Evolutionary conservation across 2,113 vertebrate genomes (phyloP), one percentile per base, ranked within the genome.

Genomic region (Camelus dromedarius): DNA sequence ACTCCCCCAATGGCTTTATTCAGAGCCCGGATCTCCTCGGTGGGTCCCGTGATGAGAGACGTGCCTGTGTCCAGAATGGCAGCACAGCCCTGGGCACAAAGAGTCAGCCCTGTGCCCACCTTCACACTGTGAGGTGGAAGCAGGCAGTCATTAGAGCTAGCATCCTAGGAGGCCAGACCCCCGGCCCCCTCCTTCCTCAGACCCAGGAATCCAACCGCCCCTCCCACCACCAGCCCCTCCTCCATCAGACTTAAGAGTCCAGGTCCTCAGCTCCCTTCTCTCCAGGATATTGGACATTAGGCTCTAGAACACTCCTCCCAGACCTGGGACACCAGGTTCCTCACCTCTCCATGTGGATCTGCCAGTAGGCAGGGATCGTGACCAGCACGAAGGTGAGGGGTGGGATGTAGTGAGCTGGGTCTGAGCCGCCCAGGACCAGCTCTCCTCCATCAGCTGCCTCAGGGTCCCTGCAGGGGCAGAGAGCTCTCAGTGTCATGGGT

Each of bases 11-110:
- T 98, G 88, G 98, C 98, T 89, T 93, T 98, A 18, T 99, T 98
- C 86, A 99, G 98, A 0, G 98, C 99, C 46, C 72, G 28, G 82
- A 99, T 97, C 97, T 99, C 99, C 67, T 97, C 95, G 0, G 30
- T 50, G 0, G 99, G 99, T 10, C 99, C 99, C 0, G 97, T 97
- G 48, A 99, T 99, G 42, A 99, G 92, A 11, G 99, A 99, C 0
- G 99, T 99, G 50, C 99, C 99, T 0, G 99, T 99, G 97, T 99
- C 99, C 32, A 99, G 97, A 20, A 99, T 99, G 19, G 98, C 99
- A 96, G 99, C 98, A 97, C 99, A 99, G 92, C 99, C 97, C 0
- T 60, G 96, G 93, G 99, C 99, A 96, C 99, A 99, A 26, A 99
- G 94, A 11, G 95, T 98, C 97, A 99, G 97, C 88, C 98, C 98